These are phyloP conservation scores for Diplodus puntazzo DNA, from an alignment of 2,797 vertebrate species.

Conservation along the genomic window DNA sequence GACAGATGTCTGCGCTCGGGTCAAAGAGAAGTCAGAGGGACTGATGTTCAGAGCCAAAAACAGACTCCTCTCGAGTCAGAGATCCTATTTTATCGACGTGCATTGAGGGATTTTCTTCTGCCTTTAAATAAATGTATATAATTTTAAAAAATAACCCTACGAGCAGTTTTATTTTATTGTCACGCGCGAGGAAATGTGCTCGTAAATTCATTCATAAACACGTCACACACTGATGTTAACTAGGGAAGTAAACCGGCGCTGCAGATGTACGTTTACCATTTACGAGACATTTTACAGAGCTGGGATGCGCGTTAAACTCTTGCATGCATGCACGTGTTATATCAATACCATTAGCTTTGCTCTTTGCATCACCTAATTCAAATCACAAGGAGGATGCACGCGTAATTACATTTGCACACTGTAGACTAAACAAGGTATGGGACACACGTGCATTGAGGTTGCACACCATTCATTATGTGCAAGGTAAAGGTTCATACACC, in stretches of 20 bases:
- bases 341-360: background rate
- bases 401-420: background rate
- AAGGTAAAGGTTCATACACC: conserved; percentile 36
- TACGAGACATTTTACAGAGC: conserved; percentile 33
- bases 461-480: conserved; percentile 40
- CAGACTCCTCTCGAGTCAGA: background rate
- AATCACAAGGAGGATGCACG: conserved; percentile 10
- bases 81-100: background rate
- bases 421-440: background rate
- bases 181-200: background rate
- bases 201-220: conserved; percentile 18
- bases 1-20: conserved; percentile 30
- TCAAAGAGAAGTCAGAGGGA: conserved; percentile 45
- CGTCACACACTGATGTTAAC: background rate
- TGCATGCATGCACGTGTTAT: background rate
- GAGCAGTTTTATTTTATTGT: background rate
- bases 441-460: conserved; percentile 25
- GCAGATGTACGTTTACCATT: conserved; percentile 19
- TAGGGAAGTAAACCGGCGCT: conserved; percentile 9
- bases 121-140: background rate
- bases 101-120: background rate
- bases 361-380: background rate
- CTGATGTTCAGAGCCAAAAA: background rate
- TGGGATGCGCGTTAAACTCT: background rate
- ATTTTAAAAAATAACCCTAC: background rate